Conservation (phyloP, 2,888 invertebrate species). For the Pseudococcus longispinus region DNA sequence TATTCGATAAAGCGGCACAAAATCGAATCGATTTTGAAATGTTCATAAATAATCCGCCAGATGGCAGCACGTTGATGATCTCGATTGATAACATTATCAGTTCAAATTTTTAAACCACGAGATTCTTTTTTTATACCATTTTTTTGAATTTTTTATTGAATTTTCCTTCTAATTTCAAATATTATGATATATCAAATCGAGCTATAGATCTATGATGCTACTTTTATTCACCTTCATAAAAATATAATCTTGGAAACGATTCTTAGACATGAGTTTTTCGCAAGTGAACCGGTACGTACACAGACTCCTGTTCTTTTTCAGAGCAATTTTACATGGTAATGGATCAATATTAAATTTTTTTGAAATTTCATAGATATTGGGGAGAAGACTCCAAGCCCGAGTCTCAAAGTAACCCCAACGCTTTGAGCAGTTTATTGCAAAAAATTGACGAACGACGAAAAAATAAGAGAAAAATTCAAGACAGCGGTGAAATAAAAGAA, state of each 20-base stretch:
- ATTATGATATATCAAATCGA: not conserved
- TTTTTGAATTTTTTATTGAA: not conserved
- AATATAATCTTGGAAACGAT: not conserved
- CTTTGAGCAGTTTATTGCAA: conserved; percentile 6
- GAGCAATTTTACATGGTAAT: not conserved
- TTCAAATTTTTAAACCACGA: not conserved
- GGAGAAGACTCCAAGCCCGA: conserved; percentile 29
- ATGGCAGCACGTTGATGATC: too few relatives aligned
- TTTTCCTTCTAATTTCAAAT: not conserved
- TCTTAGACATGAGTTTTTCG: not conserved
- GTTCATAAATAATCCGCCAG: not conserved
- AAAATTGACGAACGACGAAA: conserved; percentile 49
- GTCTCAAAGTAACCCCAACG: not conserved
- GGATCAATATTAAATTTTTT: not conserved
- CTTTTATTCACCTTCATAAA: not conserved
- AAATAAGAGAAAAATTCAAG: not conserved
- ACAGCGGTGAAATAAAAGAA: not conserved
- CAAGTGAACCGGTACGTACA: conserved; percentile 10
- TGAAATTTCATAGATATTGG: conserved; percentile 38
- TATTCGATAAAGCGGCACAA: not conserved
- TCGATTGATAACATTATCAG: not conserved
- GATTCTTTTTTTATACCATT: not conserved
- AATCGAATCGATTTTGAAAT: not conserved
- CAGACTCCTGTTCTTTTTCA: not conserved
- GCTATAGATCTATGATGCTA: not conserved